These are phyloP conservation scores for Pandemis heparana DNA, from an alignment of 2,888 invertebrate species.

Conservation along the genomic window DNA sequence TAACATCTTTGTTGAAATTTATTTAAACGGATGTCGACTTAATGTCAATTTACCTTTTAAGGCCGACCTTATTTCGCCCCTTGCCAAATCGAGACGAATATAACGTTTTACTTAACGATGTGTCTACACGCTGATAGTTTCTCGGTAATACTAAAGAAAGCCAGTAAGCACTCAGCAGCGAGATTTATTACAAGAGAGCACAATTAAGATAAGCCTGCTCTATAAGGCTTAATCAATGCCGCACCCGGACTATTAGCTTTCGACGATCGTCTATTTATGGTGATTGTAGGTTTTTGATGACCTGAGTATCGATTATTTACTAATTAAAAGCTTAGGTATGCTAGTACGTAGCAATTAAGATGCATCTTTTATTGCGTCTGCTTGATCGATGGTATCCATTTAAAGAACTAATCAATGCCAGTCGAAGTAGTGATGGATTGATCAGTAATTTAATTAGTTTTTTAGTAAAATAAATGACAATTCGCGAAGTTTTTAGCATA, in stretches of 20 bases:
- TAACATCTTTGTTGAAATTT: conserved; percentile 21
- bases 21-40: conserved; percentile 28
- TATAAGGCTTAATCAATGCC: conserved; percentile 58
- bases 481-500: not conserved
- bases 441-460: not conserved
- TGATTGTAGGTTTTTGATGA: conserved; percentile 48
- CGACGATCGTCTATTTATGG: conserved; percentile 50
- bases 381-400: conserved; percentile 8
- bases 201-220: conserved; percentile 62
- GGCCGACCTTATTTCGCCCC: conserved; percentile 19
- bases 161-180: conserved; percentile 48
- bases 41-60: conserved; percentile 38
- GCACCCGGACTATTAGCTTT: conserved; percentile 52
- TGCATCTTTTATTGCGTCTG: conserved; percentile 24
- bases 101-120: conserved; percentile 34
- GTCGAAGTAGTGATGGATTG: not conserved
- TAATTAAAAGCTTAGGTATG: conserved; percentile 48
- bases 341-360: conserved; percentile 46
- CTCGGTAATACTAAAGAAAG: conserved; percentile 47
- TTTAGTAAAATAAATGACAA: not conserved
- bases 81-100: conserved; percentile 37
- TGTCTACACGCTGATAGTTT: conserved; percentile 40
- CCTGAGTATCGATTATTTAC: conserved; percentile 49
- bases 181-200: conserved; percentile 57
- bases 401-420: not conserved